Evolutionary conservation across 2,888 invertebrate species (phyloP).

Genomic region (Macrosoma leucophasiata): DNA sequence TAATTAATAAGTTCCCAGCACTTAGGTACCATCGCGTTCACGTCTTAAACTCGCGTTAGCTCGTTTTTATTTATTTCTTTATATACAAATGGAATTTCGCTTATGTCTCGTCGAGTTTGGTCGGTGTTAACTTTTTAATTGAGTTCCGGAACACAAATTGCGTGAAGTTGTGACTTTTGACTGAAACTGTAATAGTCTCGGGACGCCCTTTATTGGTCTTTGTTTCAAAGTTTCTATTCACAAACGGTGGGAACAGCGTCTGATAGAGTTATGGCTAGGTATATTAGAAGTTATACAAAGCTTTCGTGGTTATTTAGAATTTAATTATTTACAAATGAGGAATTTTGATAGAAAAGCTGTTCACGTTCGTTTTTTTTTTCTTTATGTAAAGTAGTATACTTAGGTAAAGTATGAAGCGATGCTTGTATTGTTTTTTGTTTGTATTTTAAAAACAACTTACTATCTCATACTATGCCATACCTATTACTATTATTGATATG

Average conservation of each 20-base stretch:
- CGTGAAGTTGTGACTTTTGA: conserved; percentile 32
- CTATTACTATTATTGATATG: no score
- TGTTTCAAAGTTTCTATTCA: conserved; percentile 30
- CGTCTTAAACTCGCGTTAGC: no score
- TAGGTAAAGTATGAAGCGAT: no score
- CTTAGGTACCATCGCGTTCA: conserved; percentile 1
- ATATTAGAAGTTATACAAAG: conserved; percentile 12
- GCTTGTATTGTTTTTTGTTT: no score
- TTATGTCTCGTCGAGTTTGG: conserved; percentile 9
- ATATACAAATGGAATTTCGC: conserved; percentile 8
- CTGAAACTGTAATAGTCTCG: conserved; percentile 29
- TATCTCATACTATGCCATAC: no score
- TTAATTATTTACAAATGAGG: conserved; percentile 14
- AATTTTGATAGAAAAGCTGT: no score
- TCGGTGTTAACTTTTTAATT: conserved; percentile 40
- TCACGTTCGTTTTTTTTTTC: no score
- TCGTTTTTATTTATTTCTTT: conserved; percentile 8
- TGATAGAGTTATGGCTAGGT: conserved; percentile 12
- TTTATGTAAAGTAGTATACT: no score
- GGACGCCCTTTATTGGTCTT: conserved; percentile 32
- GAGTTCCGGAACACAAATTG: conserved; percentile 33
- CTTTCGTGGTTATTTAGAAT: conserved; percentile 15
- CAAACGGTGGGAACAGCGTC: conserved; percentile 9
- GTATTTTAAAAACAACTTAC: no score
- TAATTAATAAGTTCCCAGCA: conserved; percentile 2